Percentiles rank a stretch among this genome's conserved stretches.
phyloP scores from a whole-genome alignment of 2,888 invertebrate genomes.

The Agrotis ipsilon region DNA sequence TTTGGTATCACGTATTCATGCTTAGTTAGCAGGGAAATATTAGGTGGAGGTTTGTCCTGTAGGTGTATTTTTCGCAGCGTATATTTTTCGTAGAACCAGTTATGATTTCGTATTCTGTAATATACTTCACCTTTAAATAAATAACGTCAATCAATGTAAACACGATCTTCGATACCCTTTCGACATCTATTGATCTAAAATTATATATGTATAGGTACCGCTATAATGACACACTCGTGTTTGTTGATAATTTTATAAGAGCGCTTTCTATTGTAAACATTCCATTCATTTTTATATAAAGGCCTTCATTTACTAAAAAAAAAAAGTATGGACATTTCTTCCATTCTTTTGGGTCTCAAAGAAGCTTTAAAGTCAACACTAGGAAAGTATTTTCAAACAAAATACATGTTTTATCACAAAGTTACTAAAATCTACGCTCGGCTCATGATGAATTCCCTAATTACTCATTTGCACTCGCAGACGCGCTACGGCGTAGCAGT shows the following conservation, averaged over 20 bases:
- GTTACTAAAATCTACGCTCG: slow-evolving; percentile 47
- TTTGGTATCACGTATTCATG: neutral
- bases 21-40: neutral
- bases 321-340: slow-evolving; percentile 22
- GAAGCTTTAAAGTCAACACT: slow-evolving; percentile 28
- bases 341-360: slow-evolving; percentile 19
- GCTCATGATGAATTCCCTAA: slow-evolving; percentile 57
- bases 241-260: no score
- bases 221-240: no score
- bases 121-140: neutral
- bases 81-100: no score
- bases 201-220: no score
- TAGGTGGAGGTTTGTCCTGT: neutral
- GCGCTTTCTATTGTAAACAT: no score
- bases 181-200: no score
- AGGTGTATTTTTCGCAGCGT: no score
- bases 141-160: neutral
- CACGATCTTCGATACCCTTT: neutral
- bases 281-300: neutral
- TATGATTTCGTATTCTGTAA: no score
- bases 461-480: slow-evolving; percentile 59
- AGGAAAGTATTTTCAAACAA: slow-evolving; percentile 50
- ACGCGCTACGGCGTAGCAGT: slow-evolving; percentile 55
- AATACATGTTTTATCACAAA: slow-evolving; percentile 58
- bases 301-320: slow-evolving; percentile 9